Percentiles rank a stretch among this genome's conserved stretches.
Conservation (phyloP, 1,140 invertebrate species). For the Psix sp. region DNA sequence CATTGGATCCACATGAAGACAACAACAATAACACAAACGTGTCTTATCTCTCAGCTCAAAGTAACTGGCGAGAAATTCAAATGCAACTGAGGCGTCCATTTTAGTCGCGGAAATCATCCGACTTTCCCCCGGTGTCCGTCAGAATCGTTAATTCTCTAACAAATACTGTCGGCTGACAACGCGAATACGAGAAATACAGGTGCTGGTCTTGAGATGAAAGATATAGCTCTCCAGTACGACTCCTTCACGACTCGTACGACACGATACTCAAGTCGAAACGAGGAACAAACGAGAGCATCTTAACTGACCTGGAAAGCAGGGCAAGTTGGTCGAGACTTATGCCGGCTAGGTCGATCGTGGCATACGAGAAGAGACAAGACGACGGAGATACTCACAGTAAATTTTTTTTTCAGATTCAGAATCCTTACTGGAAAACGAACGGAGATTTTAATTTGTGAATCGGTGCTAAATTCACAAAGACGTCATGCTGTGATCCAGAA, state of each 20-base stretch:
- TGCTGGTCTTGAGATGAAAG: constrained; percentile 71
- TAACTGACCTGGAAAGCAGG: constrained; percentile 64
- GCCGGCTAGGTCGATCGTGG: constrained; percentile 69
- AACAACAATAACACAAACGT: too few species aligned
- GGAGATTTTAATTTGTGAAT: constrained; percentile 5
- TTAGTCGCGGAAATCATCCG: constrained; percentile 7
- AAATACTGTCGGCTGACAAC: constrained; percentile 69
- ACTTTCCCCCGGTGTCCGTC: constrained; percentile 43
- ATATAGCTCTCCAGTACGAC: constrained; percentile 64
- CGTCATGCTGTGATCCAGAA: constrained; percentile 53
- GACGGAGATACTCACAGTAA: constrained; percentile 54
- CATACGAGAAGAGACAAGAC: constrained; percentile 67
- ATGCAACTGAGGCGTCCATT: too few species aligned
- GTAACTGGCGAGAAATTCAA: too few species aligned
- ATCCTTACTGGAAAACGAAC: constrained; percentile 55
- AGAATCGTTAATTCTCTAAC: constrained; percentile 71
- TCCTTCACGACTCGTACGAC: constrained; percentile 65
- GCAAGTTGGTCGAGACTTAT: constrained; percentile 38
- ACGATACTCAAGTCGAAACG: constrained; percentile 69
- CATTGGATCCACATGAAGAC: too few species aligned
- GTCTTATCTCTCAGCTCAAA: too few species aligned
- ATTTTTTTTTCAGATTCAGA: constrained; percentile 63
- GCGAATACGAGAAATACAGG: constrained; percentile 73
- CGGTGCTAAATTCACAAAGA: constrained; percentile 5
- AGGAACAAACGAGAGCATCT: constrained; percentile 75